Conservation (phyloP, 2,113 vertebrate species). For the Petaurus breviceps region DNA sequence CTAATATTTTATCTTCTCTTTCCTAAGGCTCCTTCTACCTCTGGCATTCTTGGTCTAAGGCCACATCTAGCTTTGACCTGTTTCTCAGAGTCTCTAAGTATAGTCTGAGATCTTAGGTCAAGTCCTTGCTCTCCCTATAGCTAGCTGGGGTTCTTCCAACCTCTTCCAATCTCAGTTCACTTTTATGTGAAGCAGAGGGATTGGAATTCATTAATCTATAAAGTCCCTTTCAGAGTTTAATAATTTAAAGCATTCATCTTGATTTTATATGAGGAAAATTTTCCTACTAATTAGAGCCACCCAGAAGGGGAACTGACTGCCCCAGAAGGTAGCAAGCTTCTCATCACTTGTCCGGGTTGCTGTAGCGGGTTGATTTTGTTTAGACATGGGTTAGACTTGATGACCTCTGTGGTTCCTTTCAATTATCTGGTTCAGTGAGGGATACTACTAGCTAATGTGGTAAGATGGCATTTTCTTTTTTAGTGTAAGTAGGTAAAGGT, state of each 20-base stretch:
- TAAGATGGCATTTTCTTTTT: not conserved
- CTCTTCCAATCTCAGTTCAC: not conserved
- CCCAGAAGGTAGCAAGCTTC: not conserved
- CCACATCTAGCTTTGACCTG: not conserved
- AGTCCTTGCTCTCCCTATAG: not conserved
- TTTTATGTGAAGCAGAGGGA: not conserved
- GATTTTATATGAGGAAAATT: not conserved
- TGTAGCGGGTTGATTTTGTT: not conserved
- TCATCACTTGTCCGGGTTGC: not conserved
- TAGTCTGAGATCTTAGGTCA: not conserved
- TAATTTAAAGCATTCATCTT: not conserved
- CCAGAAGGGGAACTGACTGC: not conserved
- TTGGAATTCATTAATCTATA: not conserved
- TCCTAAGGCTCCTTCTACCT: not conserved
- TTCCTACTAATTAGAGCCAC: not conserved
- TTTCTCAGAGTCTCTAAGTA: not conserved
- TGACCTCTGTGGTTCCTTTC: not conserved
- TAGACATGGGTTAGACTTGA: not conserved
- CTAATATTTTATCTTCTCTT: not conserved
- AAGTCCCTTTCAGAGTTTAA: not conserved
- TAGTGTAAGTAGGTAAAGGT: not conserved
- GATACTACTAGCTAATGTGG: not conserved
- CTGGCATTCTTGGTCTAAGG: not conserved
- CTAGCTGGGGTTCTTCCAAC: not conserved
- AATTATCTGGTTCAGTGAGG: not conserved